Percentiles rank a stretch among this genome's conserved stretches.
Evolutionary conservation across 2,888 invertebrate species (phyloP).

Genomic region (Philereme transversata): DNA sequence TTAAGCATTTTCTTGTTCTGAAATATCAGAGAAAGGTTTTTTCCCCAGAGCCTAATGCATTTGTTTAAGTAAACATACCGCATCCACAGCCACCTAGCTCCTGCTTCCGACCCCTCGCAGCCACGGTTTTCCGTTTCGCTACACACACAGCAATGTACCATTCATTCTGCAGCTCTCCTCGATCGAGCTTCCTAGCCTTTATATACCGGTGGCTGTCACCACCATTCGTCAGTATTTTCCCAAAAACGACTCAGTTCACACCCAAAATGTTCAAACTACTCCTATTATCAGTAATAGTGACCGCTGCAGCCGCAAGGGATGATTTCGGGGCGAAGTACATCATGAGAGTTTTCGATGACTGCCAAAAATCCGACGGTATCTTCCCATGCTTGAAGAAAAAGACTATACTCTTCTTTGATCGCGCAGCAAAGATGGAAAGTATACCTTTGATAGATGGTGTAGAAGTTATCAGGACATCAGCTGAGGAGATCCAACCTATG

Average conservation of each 20-base stretch:
- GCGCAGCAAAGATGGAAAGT: constrained; percentile 88
- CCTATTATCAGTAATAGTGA: constrained; percentile 51
- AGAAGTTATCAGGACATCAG: constrained; percentile 84
- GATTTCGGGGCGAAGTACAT: constrained; percentile 86
- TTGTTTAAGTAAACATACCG: constrained; percentile 13
- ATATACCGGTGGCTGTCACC: constrained; percentile 64
- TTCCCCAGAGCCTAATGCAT: no score
- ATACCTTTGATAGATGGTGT: constrained; percentile 85
- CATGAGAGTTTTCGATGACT: constrained; percentile 90
- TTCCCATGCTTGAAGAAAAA: constrained; percentile 92
- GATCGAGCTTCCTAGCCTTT: constrained; percentile 70
- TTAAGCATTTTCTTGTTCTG: no score
- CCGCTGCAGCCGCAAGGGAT: constrained; percentile 54
- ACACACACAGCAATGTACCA: constrained; percentile 41
- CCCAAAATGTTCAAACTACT: constrained; percentile 55
- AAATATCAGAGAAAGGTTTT: no score
- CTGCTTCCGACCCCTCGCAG: constrained; percentile 48
- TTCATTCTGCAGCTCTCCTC: constrained; percentile 46
- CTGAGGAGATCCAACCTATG: constrained; percentile 71
- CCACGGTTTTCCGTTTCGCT: constrained; percentile 57
- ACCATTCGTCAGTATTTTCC: constrained; percentile 81
- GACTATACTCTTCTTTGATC: constrained; percentile 90
- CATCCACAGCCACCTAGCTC: constrained; percentile 26
- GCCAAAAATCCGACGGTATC: constrained; percentile 87
- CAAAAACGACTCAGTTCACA: constrained; percentile 64